Conservation (phyloP, 2,888 invertebrate species). For the Lasiommata megera region DNA sequence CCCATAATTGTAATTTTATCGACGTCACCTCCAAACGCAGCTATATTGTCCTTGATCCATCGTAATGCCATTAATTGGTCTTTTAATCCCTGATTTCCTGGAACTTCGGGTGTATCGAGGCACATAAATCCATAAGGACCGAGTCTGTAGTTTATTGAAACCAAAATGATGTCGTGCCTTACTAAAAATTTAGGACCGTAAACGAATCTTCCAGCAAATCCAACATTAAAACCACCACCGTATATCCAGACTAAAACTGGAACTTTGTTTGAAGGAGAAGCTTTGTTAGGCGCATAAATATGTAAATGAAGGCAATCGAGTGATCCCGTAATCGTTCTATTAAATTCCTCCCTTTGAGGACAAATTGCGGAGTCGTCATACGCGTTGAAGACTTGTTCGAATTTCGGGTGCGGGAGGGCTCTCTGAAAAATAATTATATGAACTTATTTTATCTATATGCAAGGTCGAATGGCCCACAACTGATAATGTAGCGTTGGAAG, state of each 20-base stretch:
- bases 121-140: conserved; percentile 58
- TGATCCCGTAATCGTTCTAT: conserved; percentile 34
- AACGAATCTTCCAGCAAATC: conserved; percentile 21
- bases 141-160: conserved; percentile 52
- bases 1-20: conserved; percentile 42
- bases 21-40: conserved; percentile 41
- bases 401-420: conserved; percentile 32
- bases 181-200: conserved; percentile 37
- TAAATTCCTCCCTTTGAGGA: conserved; percentile 42
- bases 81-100: conserved; percentile 56
- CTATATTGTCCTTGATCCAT: conserved; percentile 55
- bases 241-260: conserved; percentile 37
- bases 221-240: conserved; percentile 32
- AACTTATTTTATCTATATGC: too few relatives aligned
- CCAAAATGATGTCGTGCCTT: conserved; percentile 36
- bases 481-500: too few relatives aligned
- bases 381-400: conserved; percentile 40
- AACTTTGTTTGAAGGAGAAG: conserved; percentile 15
- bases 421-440: conserved; percentile 22
- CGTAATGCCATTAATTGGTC: conserved; percentile 51
- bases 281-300: conserved; percentile 35
- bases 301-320: conserved; percentile 44
- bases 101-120: conserved; percentile 44
- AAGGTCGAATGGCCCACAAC: too few relatives aligned
- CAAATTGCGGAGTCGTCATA: conserved; percentile 43